These are phyloP conservation scores for Polia nebulosa DNA, from an alignment of 2,888 invertebrate genomes.

Conservation along the genomic window DNA sequence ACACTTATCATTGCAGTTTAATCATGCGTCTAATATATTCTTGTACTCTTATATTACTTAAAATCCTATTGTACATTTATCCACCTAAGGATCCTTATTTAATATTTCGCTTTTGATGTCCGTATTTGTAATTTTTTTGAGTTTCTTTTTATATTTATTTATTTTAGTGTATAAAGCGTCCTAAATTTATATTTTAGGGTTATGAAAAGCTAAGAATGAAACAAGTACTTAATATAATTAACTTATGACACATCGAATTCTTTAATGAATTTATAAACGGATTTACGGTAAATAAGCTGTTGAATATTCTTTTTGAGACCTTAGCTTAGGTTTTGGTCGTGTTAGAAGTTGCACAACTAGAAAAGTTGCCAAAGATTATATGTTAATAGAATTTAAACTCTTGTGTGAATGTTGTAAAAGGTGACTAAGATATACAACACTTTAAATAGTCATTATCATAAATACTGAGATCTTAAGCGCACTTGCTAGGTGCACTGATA, in stretches of 20 bases:
- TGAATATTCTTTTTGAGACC: neutral
- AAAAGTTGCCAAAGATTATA: slow-evolving; percentile 24
- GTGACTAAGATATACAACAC: neutral
- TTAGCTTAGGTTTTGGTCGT: neutral
- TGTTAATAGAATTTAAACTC: neutral
- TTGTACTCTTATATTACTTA: slow-evolving; percentile 11
- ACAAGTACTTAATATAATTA: neutral
- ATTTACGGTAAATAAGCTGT: neutral
- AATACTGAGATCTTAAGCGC: slow-evolving; percentile 18
- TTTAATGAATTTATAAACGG: neutral
- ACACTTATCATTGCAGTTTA: neutral
- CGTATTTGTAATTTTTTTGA: neutral
- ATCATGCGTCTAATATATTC: slow-evolving; percentile 28
- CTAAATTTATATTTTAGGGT: neutral
- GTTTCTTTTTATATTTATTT: neutral
- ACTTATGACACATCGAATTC: slow-evolving; percentile 15
- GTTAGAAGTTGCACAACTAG: neutral
- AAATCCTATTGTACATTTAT: slow-evolving; percentile 10
- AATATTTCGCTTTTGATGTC: slow-evolving; percentile 8
- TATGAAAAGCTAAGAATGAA: neutral
- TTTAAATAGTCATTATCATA: neutral
- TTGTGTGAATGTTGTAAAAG: neutral
- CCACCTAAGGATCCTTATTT: neutral
- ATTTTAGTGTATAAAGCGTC: neutral
- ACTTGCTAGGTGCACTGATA: neutral